Conservation (phyloP, 2,888 invertebrate genomes). For the Arenicola marina region DNA sequence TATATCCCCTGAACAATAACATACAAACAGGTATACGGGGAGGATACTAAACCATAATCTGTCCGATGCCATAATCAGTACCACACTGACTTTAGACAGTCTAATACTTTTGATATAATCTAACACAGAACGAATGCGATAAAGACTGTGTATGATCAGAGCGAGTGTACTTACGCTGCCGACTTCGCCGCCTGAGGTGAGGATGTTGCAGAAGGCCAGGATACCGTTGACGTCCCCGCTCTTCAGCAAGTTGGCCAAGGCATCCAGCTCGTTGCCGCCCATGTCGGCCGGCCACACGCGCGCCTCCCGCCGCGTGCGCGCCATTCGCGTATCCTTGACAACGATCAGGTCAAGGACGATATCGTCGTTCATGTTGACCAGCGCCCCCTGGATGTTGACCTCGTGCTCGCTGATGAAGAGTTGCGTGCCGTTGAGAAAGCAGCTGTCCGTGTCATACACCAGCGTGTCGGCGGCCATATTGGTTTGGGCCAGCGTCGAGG, state of each 20-base stretch:
- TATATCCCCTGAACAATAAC: too few species aligned
- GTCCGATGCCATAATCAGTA: too few species aligned
- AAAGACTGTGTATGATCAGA: too few species aligned
- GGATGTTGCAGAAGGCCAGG: constrained; percentile 25
- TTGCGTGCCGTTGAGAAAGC: constrained; percentile 2
- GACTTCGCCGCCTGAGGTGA: too few species aligned
- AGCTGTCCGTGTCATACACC: constrained; percentile 18
- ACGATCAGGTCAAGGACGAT: constrained; percentile 46
- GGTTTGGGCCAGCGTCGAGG: constrained; percentile 8
- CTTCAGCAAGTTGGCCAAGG: constrained; percentile 26
- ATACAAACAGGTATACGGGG: too few species aligned
- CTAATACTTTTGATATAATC: too few species aligned
- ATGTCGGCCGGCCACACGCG: too few species aligned
- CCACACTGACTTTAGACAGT: too few species aligned
- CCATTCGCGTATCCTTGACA: constrained; percentile 36
- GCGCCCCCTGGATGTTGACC: constrained; percentile 41
- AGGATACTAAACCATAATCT: too few species aligned
- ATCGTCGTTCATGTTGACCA: constrained; percentile 38
- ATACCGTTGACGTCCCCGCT: constrained; percentile 32
- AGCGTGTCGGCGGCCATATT: constrained; percentile 6
- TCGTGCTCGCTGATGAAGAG: constrained; percentile 24
- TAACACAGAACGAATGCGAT: too few species aligned
- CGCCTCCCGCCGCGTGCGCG: constrained; percentile 33
- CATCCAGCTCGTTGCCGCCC: too few species aligned
- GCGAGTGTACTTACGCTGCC: too few species aligned